Base-by-base conservation (phyloP, 2,797 vertebrate genomes). In the Pangasius djambal region DNA sequence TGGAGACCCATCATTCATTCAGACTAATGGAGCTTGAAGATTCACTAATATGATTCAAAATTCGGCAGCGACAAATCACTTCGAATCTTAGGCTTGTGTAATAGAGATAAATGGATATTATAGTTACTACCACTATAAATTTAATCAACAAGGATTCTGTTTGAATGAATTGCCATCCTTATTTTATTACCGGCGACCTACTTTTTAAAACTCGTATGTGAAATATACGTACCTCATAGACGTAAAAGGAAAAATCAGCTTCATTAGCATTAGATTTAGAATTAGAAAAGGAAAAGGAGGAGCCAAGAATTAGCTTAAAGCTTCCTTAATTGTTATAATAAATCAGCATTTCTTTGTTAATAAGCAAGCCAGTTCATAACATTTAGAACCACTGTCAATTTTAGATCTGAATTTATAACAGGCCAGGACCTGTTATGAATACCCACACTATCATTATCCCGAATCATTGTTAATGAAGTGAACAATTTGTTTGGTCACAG, bases 31-130 rank as follows among this genome's bases (percentile, higher is more conserved):
- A 65, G 86, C 78, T 86, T 87, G 48, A 89, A 84, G 70, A 83
- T 37, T 65, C 48, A 84, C 50, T 87, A 89, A 89, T 89, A 89
- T 78, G 72, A 84, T 72, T 87, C 61, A 69, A n/a, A 87, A 79
- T 72, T 83, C 69, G 31, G 86, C 86, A 89, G 72, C 89, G 3
- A 77, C 70, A 84, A 84, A 65, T 34, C 50, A 72, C 57, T 50
- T 89, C 15, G 9, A 75, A 86, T 81, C 55, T 83, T n/a, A 63
- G 70, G 12, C 82, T 52, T 74, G 44, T 57, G 48, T 83, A 67
- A 87, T 89, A 75, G 37, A 69, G 88, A 87, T 55, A 34, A 63
- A 89, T 82, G 69, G 52, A 78, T 77, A 63, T 86, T 31, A 70
- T 61, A 52, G 59, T 86, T n/a, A 48, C 63, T 25, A 57, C 25